Conservation (phyloP, 2,888 invertebrate species). For the Tholera decimalis region DNA sequence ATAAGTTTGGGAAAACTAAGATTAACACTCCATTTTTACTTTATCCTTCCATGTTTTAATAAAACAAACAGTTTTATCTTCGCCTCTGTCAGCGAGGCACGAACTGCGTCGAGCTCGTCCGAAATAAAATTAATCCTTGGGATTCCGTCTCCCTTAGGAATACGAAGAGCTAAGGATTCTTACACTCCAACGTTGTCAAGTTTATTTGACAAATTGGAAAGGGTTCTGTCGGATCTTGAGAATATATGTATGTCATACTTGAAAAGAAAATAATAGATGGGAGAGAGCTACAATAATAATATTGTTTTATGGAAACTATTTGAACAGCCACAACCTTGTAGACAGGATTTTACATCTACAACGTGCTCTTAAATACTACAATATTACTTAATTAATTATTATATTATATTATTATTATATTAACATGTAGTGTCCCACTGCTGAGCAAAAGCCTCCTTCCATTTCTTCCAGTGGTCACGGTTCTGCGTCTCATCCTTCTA, state of each 20-base stretch:
- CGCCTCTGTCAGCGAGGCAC: constrained; percentile 59
- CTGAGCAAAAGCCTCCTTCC: too few relatives aligned
- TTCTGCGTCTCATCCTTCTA: too few relatives aligned
- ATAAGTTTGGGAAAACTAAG: too few relatives aligned
- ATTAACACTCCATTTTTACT: constrained; percentile 16
- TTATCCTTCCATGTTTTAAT: constrained; percentile 11
- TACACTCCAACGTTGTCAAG: constrained; percentile 24
- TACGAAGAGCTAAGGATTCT: constrained; percentile 34
- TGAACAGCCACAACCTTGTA: too few relatives aligned
- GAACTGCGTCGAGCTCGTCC: constrained; percentile 41
- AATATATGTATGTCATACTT: constrained; percentile 30
- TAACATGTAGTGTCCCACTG: too few relatives aligned
- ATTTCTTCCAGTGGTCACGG: too few relatives aligned
- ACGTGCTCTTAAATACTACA: too few relatives aligned
- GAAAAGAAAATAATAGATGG: constrained; percentile 9
- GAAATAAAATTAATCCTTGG: constrained; percentile 66
- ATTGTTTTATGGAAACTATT: too few relatives aligned
- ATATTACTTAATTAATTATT: too few relatives aligned
- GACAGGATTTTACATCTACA: too few relatives aligned
- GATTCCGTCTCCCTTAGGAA: constrained; percentile 39
- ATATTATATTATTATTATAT: too few relatives aligned
- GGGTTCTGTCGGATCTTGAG: constrained; percentile 39
- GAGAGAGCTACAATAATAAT: too few relatives aligned
- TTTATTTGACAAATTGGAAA: constrained; percentile 51
- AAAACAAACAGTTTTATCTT: constrained; percentile 60